phyloP scores from a whole-genome alignment of 1,140 invertebrate species.

The Drosophila sproati region DNA sequence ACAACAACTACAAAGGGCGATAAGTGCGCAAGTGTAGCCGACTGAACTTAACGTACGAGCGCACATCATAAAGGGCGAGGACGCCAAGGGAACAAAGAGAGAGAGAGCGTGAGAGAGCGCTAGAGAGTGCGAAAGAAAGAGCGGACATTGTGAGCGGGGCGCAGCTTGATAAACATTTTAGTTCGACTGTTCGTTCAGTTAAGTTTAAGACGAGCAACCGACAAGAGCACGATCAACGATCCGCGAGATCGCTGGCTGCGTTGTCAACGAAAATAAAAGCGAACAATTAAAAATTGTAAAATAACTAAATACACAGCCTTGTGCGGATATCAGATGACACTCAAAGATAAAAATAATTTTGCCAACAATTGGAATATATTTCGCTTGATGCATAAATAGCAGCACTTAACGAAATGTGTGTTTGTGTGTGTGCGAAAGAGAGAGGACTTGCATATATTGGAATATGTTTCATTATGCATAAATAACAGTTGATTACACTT shows the following conservation, averaged over 20 bases:
- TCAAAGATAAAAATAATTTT: conserved; percentile 58
- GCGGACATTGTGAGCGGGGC: too few relatives aligned
- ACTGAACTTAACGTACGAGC: conserved; percentile 43
- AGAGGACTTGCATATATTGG: conserved; percentile 5
- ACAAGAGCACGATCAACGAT: conserved; percentile 42
- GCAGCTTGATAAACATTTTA: conserved; percentile 26
- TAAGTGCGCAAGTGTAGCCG: conserved; percentile 68
- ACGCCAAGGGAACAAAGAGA: conserved; percentile 7
- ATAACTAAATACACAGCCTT: conserved; percentile 45
- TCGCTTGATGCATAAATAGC: conserved; percentile 51
- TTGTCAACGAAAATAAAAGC: conserved; percentile 48
- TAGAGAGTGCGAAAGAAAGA: conserved; percentile 13
- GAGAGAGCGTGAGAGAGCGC: conserved; percentile 12
- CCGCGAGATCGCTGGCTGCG: conserved; percentile 48
- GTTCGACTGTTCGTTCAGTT: conserved; percentile 50
- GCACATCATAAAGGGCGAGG: conserved; percentile 32
- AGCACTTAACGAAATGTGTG: conserved; percentile 36
- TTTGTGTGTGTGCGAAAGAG: conserved; percentile 16
- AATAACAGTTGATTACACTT: conserved; percentile 51
- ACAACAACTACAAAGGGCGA: conserved; percentile 42
- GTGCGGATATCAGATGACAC: conserved; percentile 35
- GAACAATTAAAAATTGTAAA: conserved; percentile 43
- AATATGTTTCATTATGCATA: conserved; percentile 34
- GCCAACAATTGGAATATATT: conserved; percentile 42
- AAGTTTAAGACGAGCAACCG: conserved; percentile 63